These are phyloP conservation scores for Salvelinus fontinalis DNA, from an alignment of 2,113 vertebrate genomes.

Conservation along the genomic window DNA sequence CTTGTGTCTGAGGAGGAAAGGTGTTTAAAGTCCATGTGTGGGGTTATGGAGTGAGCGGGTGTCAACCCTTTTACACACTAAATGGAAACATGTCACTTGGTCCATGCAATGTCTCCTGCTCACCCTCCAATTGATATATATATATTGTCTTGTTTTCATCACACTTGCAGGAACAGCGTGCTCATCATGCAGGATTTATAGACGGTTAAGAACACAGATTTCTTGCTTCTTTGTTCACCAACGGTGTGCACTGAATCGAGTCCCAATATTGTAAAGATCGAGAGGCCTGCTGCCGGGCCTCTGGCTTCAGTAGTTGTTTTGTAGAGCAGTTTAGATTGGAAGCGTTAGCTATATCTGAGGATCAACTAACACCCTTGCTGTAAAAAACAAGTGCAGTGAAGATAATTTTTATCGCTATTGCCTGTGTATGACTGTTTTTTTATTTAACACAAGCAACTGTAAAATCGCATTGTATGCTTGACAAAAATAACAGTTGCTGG, in stretches of 20 bases:
- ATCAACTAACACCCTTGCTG: constrained; percentile 64
- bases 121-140: constrained; percentile 11
- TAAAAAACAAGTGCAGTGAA: constrained; percentile 60
- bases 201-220: constrained; percentile 73
- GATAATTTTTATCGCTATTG: constrained; percentile 65
- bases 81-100: constrained; percentile 18
- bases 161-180: constrained; percentile 68
- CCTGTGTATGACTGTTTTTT: constrained; percentile 68
- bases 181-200: constrained; percentile 68
- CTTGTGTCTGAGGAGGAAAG: constrained; percentile 23
- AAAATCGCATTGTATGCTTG: constrained; percentile 63
- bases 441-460: constrained; percentile 58
- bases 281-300: constrained; percentile 64
- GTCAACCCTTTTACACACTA: constrained; percentile 27
- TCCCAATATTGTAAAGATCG: constrained; percentile 69
- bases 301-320: constrained; percentile 67
- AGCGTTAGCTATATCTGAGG: constrained; percentile 54
- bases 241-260: constrained; percentile 75
- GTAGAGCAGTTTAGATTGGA: constrained; percentile 65
- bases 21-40: constrained; percentile 18
- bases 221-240: constrained; percentile 73
- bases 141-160: constrained; percentile 52
- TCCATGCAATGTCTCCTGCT: constrained; percentile 16
- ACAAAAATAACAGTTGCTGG: constrained; percentile 64
- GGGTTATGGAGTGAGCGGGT: constrained; percentile 2